Conservation (phyloP, 2,888 invertebrate genomes). For the Eumacrocentrus americanus region DNA sequence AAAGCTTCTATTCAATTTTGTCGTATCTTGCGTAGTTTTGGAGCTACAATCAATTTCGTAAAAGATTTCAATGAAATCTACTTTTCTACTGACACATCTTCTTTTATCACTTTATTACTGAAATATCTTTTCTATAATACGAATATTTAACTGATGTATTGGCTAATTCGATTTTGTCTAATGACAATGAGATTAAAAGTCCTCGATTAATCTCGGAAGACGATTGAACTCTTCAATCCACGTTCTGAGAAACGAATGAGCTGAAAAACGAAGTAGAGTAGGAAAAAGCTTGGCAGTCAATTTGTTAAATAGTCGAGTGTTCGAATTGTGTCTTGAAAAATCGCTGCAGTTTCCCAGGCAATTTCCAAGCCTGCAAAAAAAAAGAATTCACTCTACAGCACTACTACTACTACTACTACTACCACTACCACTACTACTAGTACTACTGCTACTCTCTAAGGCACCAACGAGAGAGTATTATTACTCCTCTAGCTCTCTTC, state of each 20-base stretch:
- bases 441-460: background rate
- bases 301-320: conserved; percentile 15
- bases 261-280: background rate
- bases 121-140: too few relatives aligned
- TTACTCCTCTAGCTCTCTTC: background rate
- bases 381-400: conserved; percentile 7
- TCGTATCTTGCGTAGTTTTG: too few relatives aligned
- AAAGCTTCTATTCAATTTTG: too few relatives aligned
- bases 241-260: background rate
- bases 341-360: conserved; percentile 17
- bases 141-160: too few relatives aligned
- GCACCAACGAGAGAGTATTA: background rate
- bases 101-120: too few relatives aligned
- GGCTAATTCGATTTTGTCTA: background rate
- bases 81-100: too few relatives aligned
- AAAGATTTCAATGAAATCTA: too few relatives aligned
- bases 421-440: background rate
- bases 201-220: conserved; percentile 2
- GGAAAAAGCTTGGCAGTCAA: background rate
- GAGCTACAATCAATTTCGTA: too few relatives aligned
- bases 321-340: conserved; percentile 22
- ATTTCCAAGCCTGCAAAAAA: conserved; percentile 18
- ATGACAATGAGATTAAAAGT: conserved; percentile 13
- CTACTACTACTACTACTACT: too few relatives aligned
- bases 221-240: conserved; percentile 8